These are phyloP conservation scores for Lerema accius DNA, from an alignment of 1,140 invertebrate genomes.

Conservation along the genomic window DNA sequence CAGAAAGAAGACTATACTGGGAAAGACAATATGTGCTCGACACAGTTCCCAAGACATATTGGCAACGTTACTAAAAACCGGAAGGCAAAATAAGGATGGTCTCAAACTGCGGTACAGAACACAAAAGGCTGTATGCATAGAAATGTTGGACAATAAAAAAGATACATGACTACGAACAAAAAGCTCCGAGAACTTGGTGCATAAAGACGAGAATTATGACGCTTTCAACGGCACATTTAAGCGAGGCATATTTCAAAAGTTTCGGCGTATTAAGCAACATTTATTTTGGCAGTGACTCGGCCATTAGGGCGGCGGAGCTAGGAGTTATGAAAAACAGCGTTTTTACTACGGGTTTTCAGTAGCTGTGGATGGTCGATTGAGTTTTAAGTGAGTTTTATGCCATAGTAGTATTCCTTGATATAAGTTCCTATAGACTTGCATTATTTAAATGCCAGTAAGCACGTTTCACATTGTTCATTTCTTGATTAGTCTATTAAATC, in stretches of 20 bases:
- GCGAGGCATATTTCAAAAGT: slow-evolving; percentile 80
- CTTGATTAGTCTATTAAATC: too few species aligned
- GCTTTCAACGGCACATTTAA: slow-evolving; percentile 81
- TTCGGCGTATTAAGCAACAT: slow-evolving; percentile 81
- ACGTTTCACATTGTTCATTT: too few species aligned
- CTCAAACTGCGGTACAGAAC: slow-evolving; percentile 27
- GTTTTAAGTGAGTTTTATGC: slow-evolving; percentile 5
- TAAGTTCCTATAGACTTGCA: too few species aligned
- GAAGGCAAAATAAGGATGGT: slow-evolving; percentile 20
- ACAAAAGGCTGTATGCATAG: slow-evolving; percentile 49
- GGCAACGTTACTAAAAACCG: slow-evolving; percentile 26
- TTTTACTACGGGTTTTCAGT: slow-evolving; percentile 43
- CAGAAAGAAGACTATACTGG: not conserved
- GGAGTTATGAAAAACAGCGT: slow-evolving; percentile 65
- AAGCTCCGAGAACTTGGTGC: slow-evolving; percentile 64
- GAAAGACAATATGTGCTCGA: slow-evolving; percentile 6
- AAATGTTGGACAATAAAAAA: slow-evolving; percentile 63
- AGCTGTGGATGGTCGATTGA: slow-evolving; percentile 6
- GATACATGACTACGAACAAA: slow-evolving; percentile 61
- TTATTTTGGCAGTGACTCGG: slow-evolving; percentile 80
- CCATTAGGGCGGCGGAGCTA: slow-evolving; percentile 56
- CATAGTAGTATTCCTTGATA: too few species aligned
- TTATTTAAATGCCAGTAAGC: too few species aligned
- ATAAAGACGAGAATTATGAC: slow-evolving; percentile 77
- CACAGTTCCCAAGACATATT: slow-evolving; percentile 30